Percentiles rank a stretch among this genome's conserved stretches.
Conservation (phyloP, 2,113 vertebrate species). For the Trematocara nigrifrons region DNA sequence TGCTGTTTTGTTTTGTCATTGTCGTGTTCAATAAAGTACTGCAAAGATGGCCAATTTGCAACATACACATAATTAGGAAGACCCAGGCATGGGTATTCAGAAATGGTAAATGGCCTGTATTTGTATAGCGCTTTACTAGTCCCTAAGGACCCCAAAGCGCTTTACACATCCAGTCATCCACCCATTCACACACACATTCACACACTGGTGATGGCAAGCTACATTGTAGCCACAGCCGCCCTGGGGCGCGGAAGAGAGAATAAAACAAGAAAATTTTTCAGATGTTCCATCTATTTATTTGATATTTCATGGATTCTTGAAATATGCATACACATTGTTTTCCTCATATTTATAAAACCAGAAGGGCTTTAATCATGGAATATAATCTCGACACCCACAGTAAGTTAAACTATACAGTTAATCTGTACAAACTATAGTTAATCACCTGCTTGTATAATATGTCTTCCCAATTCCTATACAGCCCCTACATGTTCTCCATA, state of each 20-base stretch:
- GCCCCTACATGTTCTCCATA: background rate
- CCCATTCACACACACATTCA: too few species aligned
- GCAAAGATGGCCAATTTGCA: background rate
- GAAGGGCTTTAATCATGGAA: background rate
- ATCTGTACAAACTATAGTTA: background rate
- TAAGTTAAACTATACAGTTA: background rate
- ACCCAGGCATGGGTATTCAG: background rate
- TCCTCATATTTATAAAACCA: background rate
- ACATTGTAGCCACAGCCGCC: too few species aligned
- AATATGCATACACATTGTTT: background rate
- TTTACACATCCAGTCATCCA: too few species aligned
- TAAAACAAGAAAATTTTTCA: too few species aligned
- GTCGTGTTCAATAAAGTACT: background rate
- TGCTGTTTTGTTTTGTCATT: background rate
- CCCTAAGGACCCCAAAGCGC: too few species aligned
- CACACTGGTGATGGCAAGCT: too few species aligned
- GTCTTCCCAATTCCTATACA: background rate
- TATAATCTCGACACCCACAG: background rate
- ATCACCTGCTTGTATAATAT: background rate
- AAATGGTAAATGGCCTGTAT: background rate
- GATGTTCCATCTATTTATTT: too few species aligned
- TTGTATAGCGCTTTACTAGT: too few species aligned
- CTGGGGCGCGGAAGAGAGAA: too few species aligned
- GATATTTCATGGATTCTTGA: too few species aligned
- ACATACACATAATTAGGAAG: background rate